A percentile compares a stretch with the other conserved stretches of the same genome.
Conservation (phyloP, 2,888 invertebrate species). For the Eumerus sabulonum region DNA sequence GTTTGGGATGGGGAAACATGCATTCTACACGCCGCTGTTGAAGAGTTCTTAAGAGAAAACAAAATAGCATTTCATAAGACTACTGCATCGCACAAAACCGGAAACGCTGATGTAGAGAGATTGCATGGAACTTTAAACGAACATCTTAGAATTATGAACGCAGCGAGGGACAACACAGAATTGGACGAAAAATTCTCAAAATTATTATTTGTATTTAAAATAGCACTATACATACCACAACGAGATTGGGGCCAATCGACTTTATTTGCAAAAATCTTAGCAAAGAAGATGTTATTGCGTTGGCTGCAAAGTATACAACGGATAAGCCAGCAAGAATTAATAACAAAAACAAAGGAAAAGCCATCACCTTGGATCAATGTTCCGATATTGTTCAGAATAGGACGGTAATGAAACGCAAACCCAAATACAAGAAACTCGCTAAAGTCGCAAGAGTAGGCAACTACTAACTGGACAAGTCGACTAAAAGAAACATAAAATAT, state of each 20-base stretch:
- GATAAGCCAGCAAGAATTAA: not conserved
- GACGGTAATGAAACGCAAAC: conserved; percentile 9
- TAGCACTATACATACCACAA: conserved; percentile 5
- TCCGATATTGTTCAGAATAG: conserved; percentile 7
- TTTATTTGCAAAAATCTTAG: not conserved
- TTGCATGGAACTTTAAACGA: conserved; percentile 26
- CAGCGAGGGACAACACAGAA: conserved; percentile 11
- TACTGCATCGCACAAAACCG: conserved; percentile 16
- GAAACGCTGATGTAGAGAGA: conserved; percentile 13
- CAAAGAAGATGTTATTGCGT: too few relatives aligned
- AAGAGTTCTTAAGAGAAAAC: too few relatives aligned
- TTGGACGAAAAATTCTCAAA: too few relatives aligned
- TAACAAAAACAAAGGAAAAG: not conserved
- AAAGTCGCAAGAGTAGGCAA: conserved; percentile 9
- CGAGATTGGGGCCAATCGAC: not conserved
- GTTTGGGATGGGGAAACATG: too few relatives aligned
- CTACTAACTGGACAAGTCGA: conserved; percentile 25
- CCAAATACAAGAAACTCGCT: conserved; percentile 20
- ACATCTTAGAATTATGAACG: conserved; percentile 19
- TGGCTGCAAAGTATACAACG: conserved; percentile 11
- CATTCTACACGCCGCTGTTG: too few relatives aligned
- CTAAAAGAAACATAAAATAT: conserved; percentile 33
- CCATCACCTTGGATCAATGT: not conserved
- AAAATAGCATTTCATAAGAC: too few relatives aligned
- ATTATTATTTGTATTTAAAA: too few relatives aligned